A percentile compares a stretch with the other conserved stretches of the same genome.
These are phyloP conservation scores for Melanogrammus aeglefinus DNA, from an alignment of 2,797 vertebrate genomes.

Conservation along the genomic window DNA sequence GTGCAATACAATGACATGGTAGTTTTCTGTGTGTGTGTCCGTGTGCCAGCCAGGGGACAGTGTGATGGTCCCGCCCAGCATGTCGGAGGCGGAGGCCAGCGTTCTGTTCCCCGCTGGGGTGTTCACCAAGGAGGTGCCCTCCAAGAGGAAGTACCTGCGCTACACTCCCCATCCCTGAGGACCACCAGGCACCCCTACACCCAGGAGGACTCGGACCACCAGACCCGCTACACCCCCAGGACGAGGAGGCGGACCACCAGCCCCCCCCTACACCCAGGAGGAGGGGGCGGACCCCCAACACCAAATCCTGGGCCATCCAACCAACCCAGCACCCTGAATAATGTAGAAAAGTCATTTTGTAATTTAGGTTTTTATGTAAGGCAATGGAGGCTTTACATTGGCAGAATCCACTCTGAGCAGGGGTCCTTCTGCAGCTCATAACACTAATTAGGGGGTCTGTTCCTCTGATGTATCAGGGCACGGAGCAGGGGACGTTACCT, in stretches of 20 bases:
- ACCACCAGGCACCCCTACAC: not conserved
- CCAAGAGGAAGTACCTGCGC: conserved; percentile 88
- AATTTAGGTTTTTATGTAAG: too few species aligned
- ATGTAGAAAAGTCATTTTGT: too few species aligned
- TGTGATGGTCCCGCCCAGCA: conserved; percentile 85
- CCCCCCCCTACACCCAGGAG: conserved; percentile 23
- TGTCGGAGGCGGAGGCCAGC: conserved; percentile 84
- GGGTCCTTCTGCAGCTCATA: too few species aligned
- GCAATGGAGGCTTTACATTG: not conserved
- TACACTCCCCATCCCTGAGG: conserved; percentile 81
- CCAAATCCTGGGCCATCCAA: not conserved
- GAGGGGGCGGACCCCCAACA: too few species aligned
- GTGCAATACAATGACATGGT: not conserved
- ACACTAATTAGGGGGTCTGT: too few species aligned
- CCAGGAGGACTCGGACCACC: conserved; percentile 58
- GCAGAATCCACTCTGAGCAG: too few species aligned
- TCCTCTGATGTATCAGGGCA: too few species aligned
- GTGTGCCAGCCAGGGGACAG: conserved; percentile 78
- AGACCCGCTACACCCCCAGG: fast-evolving
- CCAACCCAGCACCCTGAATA: too few species aligned
- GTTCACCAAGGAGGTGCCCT: conserved; percentile 87
- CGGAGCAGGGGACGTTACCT: too few species aligned
- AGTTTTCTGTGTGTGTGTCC: too few species aligned
- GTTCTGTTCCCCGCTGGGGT: conserved; percentile 82
- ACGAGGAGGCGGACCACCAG: too few species aligned